These are phyloP conservation scores for Riptortus pedestris DNA, from an alignment of 1,140 invertebrate species.

Conservation along the genomic window DNA sequence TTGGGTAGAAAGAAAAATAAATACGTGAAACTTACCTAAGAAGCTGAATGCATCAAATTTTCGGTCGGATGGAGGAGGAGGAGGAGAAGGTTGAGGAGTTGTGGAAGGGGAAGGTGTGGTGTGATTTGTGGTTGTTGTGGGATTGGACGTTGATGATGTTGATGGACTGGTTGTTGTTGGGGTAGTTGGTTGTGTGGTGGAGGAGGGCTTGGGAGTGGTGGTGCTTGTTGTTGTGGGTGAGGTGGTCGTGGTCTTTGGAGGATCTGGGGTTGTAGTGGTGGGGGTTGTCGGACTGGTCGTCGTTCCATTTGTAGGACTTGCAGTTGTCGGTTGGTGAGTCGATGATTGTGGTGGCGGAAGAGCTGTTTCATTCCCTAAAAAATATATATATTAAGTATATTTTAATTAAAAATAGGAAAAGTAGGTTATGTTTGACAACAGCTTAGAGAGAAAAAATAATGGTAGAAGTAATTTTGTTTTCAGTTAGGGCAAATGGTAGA, in stretches of 20 bases:
- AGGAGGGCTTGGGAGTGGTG: neutral
- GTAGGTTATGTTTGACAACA: too few relatives aligned
- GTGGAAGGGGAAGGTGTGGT: conserved; percentile 17
- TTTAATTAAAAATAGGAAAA: too few relatives aligned
- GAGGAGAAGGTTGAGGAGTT: conserved; percentile 15
- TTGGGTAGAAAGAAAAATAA: too few relatives aligned
- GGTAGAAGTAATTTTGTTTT: too few relatives aligned
- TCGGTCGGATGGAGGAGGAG: conserved; percentile 32
- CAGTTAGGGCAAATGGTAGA: too few relatives aligned
- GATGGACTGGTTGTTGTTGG: neutral
- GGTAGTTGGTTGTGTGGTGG: neutral
- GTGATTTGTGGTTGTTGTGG: conserved; percentile 19
- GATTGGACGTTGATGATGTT: neutral
- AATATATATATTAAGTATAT: too few relatives aligned
- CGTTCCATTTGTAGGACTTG: neutral
- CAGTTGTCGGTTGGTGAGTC: conserved; percentile 3
- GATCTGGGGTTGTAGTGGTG: conserved; percentile 33
- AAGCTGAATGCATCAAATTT: conserved; percentile 57
- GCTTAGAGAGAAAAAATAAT: too few relatives aligned
- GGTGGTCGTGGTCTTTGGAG: neutral
- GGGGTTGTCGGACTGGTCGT: neutral
- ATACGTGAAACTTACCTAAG: conserved; percentile 43
- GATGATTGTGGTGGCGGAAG: neutral
- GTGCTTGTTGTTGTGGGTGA: neutral
- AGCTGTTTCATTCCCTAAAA: too few relatives aligned